Evolutionary conservation across 2,888 invertebrate species (phyloP), one percentile per base, ranked within the genome.

Genomic region (Xiphydria camelus): DNA sequence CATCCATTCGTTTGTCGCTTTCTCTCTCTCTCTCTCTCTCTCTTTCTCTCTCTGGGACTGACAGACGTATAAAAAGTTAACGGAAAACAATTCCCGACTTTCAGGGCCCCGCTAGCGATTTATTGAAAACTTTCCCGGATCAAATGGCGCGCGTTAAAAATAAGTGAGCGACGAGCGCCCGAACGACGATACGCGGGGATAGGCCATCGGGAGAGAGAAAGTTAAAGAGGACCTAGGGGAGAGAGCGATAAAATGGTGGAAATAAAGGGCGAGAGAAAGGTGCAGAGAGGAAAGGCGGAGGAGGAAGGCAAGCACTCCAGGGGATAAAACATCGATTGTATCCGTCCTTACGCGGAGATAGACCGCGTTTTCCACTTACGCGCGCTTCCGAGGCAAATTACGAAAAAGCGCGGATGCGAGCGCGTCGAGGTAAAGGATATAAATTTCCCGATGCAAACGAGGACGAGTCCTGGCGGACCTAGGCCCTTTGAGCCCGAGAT

Each of bases 151-250:
- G 41, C 45, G 46, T 46, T 40, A 41, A 37, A 33, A 40, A 45
- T 47, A 47, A 55, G 48, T 44, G 46, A 48, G 45, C 38, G 37
- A 26, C 31, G 34, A 42, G 19, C 35, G 37, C 43, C 43, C 31
- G 18, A 23, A 26, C 41, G 40, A 26, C 25, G 32, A 23, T 21
- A 41, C 41, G 32, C 36, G 32, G 31, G 31, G 22, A 31, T 26
- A 31, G 23, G 25, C 38, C 22, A 41, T 41, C 45, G 36, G 26
- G 34, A 15, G n/a, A n/a, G n/a, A n/a, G n/a, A n/a, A n/a, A n/a
- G n/a, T n/a, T n/a, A n/a, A n/a, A n/a, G n/a, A n/a, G n/a, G n/a
- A n/a, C n/a, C n/a, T n/a, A n/a, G 47, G 38, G 29, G 45, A 40
- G 37, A 25, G 34, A 35, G 19, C 22, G 36, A 23, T 12, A 20